Conservation (phyloP, 2,797 vertebrate genomes). For the Apodemus agrarius region DNA sequence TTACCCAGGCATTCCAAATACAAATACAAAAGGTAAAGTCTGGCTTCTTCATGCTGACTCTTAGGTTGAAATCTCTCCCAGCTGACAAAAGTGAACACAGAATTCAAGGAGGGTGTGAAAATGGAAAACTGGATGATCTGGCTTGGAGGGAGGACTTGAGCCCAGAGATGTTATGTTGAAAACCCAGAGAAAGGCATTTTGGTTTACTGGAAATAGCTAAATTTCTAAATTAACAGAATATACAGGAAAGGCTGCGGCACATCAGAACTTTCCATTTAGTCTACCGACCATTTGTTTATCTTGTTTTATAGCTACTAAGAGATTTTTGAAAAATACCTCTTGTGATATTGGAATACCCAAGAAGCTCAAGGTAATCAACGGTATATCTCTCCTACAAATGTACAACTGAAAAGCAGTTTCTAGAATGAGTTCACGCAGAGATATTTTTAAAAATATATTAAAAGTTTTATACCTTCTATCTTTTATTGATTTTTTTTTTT, state of each 20-base stretch:
- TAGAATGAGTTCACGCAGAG: slow-evolving; percentile 32
- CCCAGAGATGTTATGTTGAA: slow-evolving; percentile 48
- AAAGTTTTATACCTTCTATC: neutral
- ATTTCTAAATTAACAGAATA: neutral
- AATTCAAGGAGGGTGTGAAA: slow-evolving; percentile 32
- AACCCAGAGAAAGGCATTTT: neutral
- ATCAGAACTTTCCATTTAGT: neutral
- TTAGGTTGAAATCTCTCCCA: slow-evolving; percentile 56
- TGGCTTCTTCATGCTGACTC: slow-evolving; percentile 19
- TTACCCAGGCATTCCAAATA: slow-evolving; percentile 26
- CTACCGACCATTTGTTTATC: neutral
- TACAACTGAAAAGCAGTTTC: slow-evolving; percentile 3
- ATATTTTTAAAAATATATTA: neutral
- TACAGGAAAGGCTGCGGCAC: neutral
- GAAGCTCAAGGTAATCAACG: neutral
- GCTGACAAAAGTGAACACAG: slow-evolving; percentile 20
- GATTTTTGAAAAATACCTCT: neutral
- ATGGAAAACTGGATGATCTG: slow-evolving; percentile 32
- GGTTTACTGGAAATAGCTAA: neutral
- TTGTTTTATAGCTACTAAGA: neutral
- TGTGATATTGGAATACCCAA: neutral
- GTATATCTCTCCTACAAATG: neutral
- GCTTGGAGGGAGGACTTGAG: neutral
- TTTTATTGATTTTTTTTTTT: neutral
- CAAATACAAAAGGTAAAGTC: neutral